phyloP scores from a whole-genome alignment of 2,113 vertebrate species.

The Bujurquina vittata region DNA sequence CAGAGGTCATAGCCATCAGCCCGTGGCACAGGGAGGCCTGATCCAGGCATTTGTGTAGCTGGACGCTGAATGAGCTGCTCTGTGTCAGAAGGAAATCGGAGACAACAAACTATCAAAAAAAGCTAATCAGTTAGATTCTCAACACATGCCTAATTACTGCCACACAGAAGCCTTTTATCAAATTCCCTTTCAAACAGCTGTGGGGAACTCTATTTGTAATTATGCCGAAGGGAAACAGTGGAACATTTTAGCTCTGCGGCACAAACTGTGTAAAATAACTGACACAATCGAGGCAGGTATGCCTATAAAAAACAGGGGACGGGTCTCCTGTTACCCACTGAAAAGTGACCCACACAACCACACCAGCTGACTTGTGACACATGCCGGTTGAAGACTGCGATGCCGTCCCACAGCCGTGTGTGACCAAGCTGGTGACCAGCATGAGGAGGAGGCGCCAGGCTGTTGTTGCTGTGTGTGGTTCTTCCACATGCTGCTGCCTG shows the following conservation, averaged over 20 bases:
- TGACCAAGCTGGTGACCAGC: no score
- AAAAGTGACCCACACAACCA: no score
- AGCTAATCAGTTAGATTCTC: neutral
- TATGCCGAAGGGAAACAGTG: neutral
- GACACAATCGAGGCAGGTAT: neutral
- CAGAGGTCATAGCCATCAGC: no score
- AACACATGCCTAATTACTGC: neutral
- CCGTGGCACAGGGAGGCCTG: fast-evolving
- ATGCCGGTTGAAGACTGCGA: no score
- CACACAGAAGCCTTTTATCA: neutral
- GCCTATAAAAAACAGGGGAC: conserved; percentile 6
- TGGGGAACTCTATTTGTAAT: neutral
- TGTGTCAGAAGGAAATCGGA: neutral
- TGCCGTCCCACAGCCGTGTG: no score
- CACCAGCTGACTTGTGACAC: no score
- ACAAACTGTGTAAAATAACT: conserved; percentile 5
- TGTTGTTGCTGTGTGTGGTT: no score
- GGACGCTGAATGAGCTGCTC: conserved; percentile 18
- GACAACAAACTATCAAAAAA: conserved; percentile 10
- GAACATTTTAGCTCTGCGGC: neutral
- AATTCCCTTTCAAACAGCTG: neutral
- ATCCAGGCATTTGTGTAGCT: neutral
- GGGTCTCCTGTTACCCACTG: neutral
- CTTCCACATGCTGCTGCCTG: no score
- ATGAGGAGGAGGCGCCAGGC: no score